Evolutionary conservation across 2,797 vertebrate genomes (phyloP), one percentile per base, ranked within the genome.

Genomic region (Ptychobarbus kaznakovi): DNA sequence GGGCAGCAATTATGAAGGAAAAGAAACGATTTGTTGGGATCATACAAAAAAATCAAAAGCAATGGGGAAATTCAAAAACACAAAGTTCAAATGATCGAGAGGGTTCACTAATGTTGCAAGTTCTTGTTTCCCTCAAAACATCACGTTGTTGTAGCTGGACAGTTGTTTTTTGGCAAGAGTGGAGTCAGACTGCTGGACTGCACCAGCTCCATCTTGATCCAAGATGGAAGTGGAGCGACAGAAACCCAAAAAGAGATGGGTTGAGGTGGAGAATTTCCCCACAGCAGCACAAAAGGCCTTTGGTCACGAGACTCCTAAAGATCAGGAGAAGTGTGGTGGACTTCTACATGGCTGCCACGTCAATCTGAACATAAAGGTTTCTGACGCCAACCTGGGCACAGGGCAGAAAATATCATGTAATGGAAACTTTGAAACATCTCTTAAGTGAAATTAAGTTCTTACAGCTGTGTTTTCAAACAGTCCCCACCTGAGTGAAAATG

Each of bases 291-390:
- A 91, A 93, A 94, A 83, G 84, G 85, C 68, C 91, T 96, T 97
- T 96, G 96, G 96, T 97, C 96, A 96, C 92, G 91, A 88, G 91
- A 91, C 86, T 91, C 87, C 83, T 68, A 58, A 88, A 83, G 86
- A 80, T 79, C 66, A 70, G 89, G 84, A 81, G 75, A 42, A 65
- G 53, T 73, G 38, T 66, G 28, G 68, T 2, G 3, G n/a, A 82
- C 88, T 85, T 88, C 82, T 96, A 99, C 96, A 99, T 97, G 83
- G 96, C 96, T 0, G 97, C 97, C 5, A 93, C 93, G 38, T 99
- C 98, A 18, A 99, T 97, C 96, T 99, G 98, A 90, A 99, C 94
- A 73, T 99, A 99, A 61, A 99, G 95, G 92, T 99, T 98, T 86
- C 97, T 94, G 51, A 99, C 95, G 72, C 98, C 98, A 0, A 92